Evolutionary conservation across 2,113 vertebrate genomes (phyloP), one percentile per base, ranked within the genome.

Genomic region (Speoplatyrhinus poulsoni): DNA sequence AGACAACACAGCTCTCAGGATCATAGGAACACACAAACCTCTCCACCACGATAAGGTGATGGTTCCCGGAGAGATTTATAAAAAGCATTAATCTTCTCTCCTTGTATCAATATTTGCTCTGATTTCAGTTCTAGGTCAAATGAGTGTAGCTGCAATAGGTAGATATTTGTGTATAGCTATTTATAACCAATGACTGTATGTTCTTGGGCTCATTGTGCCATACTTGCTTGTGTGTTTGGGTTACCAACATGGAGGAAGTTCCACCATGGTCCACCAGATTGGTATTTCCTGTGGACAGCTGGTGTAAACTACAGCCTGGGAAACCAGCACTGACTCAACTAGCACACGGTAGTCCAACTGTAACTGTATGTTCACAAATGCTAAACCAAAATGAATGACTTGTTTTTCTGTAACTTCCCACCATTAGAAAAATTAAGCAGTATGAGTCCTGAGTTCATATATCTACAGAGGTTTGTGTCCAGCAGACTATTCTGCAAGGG

Each of bases 261-360:
- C 79, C 83, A 69, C 80, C 72, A 79, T 82, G 80, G 77, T 26
- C 26, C 26, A 3, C 76, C 72, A 66, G 80, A 77, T 49, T 87
- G 89, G 87, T 69, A 91, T 92, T 92, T 92, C 91, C 90, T 91
- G 89, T 86, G 67, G 54, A 70, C 64, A 49, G 60, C 72, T 41
- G 36, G 77, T 77, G 79, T 75, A 84, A 75, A 88, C 86, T 76
- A 79, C 64, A 74, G 46, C 55, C 63, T 56, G 36, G 33, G 65
- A 70, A 65, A 16, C 58, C 46, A 62, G 16, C 9, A 69, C 61
- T 60, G 52, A 26, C 12, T 61, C 9, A 56, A 72, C 64, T 53
- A 60, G 62, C 19, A 15, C 41, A 47, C 72, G 52, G 65, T 11
- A 26, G 11, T 19, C 12, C 52, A 56, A 54, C 3, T 7, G 6